Percentiles rank a stretch among this genome's conserved stretches.
These are phyloP conservation scores for Hypercompe scribonia DNA, from an alignment of 2,888 invertebrate species.

Conservation along the genomic window DNA sequence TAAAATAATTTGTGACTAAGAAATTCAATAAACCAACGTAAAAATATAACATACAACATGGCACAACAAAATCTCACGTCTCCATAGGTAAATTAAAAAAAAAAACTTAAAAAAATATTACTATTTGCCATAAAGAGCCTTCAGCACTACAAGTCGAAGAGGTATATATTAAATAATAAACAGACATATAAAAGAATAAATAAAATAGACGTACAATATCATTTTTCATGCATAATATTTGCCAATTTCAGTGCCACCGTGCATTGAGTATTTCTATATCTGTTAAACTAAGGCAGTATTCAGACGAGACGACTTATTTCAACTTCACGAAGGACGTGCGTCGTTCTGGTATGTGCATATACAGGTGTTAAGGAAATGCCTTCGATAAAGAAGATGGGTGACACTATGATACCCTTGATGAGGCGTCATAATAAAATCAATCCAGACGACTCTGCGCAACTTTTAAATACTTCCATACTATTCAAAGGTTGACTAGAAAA, in stretches of 20 bases:
- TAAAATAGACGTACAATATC: constrained; percentile 4
- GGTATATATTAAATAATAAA: constrained; percentile 4
- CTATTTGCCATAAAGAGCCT: background rate
- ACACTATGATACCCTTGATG: too few relatives aligned
- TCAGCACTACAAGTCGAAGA: background rate
- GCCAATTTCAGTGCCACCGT: constrained; percentile 12
- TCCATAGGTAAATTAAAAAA: background rate
- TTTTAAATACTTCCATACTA: too few relatives aligned
- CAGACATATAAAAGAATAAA: constrained; percentile 17
- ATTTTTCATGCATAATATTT: constrained; percentile 24
- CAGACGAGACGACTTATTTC: background rate
- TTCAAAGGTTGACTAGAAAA: too few relatives aligned
- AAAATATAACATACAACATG: background rate
- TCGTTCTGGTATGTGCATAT: too few relatives aligned
- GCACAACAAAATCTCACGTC: background rate
- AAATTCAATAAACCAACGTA: background rate
- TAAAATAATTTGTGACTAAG: too few relatives aligned
- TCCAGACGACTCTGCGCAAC: too few relatives aligned
- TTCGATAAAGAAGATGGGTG: too few relatives aligned
- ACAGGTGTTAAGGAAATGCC: too few relatives aligned
- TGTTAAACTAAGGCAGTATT: constrained; percentile 10
- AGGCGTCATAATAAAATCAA: too few relatives aligned
- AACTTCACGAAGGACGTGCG: background rate
- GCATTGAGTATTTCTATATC: constrained; percentile 7
- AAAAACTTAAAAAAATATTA: background rate